Conservation (phyloP, 2,888 invertebrate genomes). For the Mythimna loreyi region DNA sequence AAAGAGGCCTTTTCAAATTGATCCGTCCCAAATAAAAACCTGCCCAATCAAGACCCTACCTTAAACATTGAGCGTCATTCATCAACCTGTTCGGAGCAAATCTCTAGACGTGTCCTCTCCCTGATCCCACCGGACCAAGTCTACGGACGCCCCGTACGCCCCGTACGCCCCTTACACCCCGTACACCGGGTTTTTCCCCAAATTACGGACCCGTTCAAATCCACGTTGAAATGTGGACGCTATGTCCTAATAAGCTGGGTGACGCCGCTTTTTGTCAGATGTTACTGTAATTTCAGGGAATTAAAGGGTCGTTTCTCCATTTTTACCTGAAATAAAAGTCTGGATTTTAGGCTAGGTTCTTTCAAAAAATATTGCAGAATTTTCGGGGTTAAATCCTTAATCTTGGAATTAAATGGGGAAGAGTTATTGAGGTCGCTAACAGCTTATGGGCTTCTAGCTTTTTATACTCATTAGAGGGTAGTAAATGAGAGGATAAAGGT, state of each 20-base stretch:
- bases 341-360: conserved; percentile 11
- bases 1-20: not conserved
- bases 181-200: conserved; percentile 58
- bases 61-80: conserved; percentile 66
- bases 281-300: conserved; percentile 42
- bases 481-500: not conserved
- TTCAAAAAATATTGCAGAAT: not conserved
- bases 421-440: conserved; percentile 15
- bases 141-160: conserved; percentile 29
- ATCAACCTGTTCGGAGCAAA: conserved; percentile 73
- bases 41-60: conserved; percentile 23
- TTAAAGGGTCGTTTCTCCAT: conserved; percentile 35
- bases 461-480: not conserved
- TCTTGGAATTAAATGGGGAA: conserved; percentile 18
- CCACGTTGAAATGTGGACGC: conserved; percentile 64
- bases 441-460: conserved; percentile 19
- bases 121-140: conserved; percentile 60
- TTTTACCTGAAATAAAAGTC: conserved; percentile 30
- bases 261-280: conserved; percentile 43
- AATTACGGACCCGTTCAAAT: conserved; percentile 64
- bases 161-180: conserved; percentile 14
- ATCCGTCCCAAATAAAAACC: conserved; percentile 25
- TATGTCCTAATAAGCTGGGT: conserved; percentile 55
- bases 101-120: conserved; percentile 67
- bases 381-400: not conserved